Evolutionary conservation across 2,888 invertebrate species (phyloP), one percentile per base, ranked within the genome.

Genomic region (Xestobium rufovillosum): DNA sequence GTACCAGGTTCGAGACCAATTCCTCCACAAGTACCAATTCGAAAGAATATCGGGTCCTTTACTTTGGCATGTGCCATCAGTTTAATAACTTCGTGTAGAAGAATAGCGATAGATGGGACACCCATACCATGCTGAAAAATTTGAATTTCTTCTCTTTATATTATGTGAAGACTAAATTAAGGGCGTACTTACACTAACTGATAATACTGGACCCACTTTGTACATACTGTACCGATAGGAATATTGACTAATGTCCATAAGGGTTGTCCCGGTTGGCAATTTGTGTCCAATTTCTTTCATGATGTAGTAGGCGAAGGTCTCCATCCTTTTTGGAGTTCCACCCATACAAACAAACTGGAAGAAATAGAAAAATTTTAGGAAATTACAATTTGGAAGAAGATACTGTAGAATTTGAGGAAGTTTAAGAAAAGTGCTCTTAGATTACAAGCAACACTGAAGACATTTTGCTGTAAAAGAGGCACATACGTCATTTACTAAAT

Each of bases 71-170:
- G 89, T 65, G 87, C 85, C 83, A 98, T 87, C 53, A 98, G 71
- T 68, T 98, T 98, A 60, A 96, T 90, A 44, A 94, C 73, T 71
- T 98, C 97, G 63, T 96, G 92, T 39, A 98, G 76, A 36, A 97
- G 73, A 50, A 98, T 95, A 34, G 91, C 89, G 36, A 96, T 80
- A 0, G 97, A 97, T 3, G 97, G 94, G 36, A 90, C 85, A 3
- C 97, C 98, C 89, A 98, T 98, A 39, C 97, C 98, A 60, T 98
- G 98, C 90, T 92, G 69, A 1, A 70, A 63, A 38, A 41, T n/a
- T n/a, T n/a, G n/a, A n/a, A n/a, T n/a, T n/a, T n/a, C n/a, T n/a
- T n/a, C n/a, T n/a, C n/a, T n/a, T n/a, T n/a, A n/a, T n/a, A n/a
- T n/a, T n/a, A n/a, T n/a, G n/a, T n/a, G n/a, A n/a, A n/a, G n/a